These are phyloP conservation scores for Chrysina gloriosa DNA, from an alignment of 2,888 invertebrate species.

Conservation along the genomic window DNA sequence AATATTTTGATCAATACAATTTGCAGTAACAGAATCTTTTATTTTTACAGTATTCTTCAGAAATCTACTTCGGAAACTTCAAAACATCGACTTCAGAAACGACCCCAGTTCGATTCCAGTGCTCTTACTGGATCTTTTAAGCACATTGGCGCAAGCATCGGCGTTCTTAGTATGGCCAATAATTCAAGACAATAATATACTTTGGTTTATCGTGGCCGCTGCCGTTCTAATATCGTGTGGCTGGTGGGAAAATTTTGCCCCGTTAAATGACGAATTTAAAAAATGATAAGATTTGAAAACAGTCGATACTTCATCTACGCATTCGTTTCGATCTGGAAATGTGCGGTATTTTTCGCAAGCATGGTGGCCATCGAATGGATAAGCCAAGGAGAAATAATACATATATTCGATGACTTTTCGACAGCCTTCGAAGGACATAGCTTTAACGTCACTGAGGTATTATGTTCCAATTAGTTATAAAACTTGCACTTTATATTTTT, in stretches of 20 bases:
- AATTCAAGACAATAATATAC: constrained; percentile 64
- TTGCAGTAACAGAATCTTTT: too few relatives aligned
- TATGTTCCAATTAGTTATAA: too few relatives aligned
- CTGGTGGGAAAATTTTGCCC: constrained; percentile 88
- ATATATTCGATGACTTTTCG: constrained; percentile 66
- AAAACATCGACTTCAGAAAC: background rate
- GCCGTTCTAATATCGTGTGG: constrained; percentile 78
- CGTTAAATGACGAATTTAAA: constrained; percentile 57
- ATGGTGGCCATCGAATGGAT: constrained; percentile 67
- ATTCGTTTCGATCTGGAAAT: constrained; percentile 81
- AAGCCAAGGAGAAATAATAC: constrained; percentile 64
- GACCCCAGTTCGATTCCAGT: constrained; percentile 55
- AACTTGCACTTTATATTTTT: constrained; percentile 10
- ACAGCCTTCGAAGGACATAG: constrained; percentile 68
- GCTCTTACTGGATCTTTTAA: constrained; percentile 69
- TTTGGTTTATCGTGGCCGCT: constrained; percentile 75
- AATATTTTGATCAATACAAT: too few relatives aligned
- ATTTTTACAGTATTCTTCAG: constrained; percentile 27
- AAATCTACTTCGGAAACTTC: constrained; percentile 5
- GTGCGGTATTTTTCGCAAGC: constrained; percentile 75
- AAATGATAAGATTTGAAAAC: constrained; percentile 56
- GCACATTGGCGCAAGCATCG: constrained; percentile 73
- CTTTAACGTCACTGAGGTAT: constrained; percentile 65
- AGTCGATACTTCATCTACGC: constrained; percentile 79
- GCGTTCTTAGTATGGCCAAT: constrained; percentile 79